phyloP scores from a whole-genome alignment of 2,113 vertebrate genomes.

The Chlorocebus sabaeus region DNA sequence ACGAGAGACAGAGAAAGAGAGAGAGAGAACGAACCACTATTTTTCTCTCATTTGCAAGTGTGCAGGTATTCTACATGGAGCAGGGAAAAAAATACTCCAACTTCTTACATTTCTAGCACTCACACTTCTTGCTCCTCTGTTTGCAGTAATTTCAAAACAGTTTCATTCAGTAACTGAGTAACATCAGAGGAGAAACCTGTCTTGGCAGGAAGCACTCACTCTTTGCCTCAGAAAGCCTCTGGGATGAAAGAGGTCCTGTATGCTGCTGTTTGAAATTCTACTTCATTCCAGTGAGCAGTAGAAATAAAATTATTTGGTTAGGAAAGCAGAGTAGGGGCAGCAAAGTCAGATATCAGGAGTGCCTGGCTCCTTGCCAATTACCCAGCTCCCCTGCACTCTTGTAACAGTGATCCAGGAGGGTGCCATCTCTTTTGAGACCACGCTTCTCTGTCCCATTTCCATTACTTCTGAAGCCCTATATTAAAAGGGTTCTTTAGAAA shows the following conservation, averaged over 20 bases:
- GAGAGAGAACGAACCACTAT: background rate
- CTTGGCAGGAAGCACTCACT: background rate
- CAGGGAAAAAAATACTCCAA: background rate
- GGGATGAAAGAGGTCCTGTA: constrained; percentile 43
- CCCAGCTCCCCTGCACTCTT: background rate
- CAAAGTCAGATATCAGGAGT: background rate
- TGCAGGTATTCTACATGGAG: background rate
- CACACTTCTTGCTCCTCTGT: background rate
- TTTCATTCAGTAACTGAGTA: background rate
- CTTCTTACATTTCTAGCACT: background rate
- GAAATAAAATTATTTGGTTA: constrained; percentile 29
- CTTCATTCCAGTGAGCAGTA: background rate
- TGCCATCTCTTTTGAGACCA: background rate
- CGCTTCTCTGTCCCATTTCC: background rate
- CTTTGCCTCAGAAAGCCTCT: constrained; percentile 49
- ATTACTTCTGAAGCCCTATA: background rate
- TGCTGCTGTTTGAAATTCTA: constrained; percentile 40
- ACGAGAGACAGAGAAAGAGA: background rate
- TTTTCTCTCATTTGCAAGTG: background rate
- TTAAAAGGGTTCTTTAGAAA: constrained; percentile 9
- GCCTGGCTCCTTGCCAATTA: background rate
- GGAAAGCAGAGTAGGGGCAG: background rate
- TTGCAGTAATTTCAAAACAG: constrained; percentile 47
- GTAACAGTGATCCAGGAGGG: background rate
- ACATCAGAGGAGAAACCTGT: constrained; percentile 12